These are phyloP conservation scores for Phacellophora camtschatica DNA, from an alignment of 30 jellyfish, hydroid and myxozoan genomes.

Conservation along the genomic window DNA sequence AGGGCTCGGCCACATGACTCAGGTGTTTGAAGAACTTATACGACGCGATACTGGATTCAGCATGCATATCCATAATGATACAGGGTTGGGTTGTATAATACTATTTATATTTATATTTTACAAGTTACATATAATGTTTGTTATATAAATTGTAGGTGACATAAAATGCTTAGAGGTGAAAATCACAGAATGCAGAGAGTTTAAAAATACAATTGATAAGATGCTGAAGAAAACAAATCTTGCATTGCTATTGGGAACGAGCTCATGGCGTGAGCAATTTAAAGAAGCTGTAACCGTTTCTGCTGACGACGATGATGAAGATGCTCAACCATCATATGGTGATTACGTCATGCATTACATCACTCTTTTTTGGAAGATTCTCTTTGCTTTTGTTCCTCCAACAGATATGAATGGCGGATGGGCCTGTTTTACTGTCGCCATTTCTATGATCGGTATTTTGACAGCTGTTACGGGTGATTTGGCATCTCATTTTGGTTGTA, in stretches of 20 bases:
- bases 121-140: too few relatives aligned
- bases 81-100: too few relatives aligned
- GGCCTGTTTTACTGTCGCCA: conserved; percentile 93
- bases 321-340: conserved; percentile 83
- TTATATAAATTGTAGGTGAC: conserved; percentile 92
- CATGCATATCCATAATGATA: too few relatives aligned
- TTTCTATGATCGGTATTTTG: conserved; percentile 79
- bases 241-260: conserved; percentile 76
- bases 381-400: conserved; percentile 94
- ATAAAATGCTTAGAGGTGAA: conserved; percentile 64
- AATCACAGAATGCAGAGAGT: conserved; percentile 90
- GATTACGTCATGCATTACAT: conserved; percentile 98
- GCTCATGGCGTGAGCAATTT: conserved; percentile 98
- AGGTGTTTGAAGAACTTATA: too few relatives aligned
- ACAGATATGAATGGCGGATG: conserved; percentile 96
- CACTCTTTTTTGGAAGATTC: conserved; percentile 90
- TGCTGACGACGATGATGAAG: conserved; percentile 85
- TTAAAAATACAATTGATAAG: conserved; percentile 89
- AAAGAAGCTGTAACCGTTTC: conserved; percentile 92
- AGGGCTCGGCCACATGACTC: too few relatives aligned
- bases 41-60: too few relatives aligned
- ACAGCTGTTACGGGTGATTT: conserved; percentile 95
- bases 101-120: too few relatives aligned
- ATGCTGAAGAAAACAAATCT: conserved; percentile 88
- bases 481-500: conserved; percentile 97